These are phyloP conservation scores for Stenopsyche tienmushanensis DNA, from an alignment of 1,140 invertebrate genomes.

Conservation along the genomic window DNA sequence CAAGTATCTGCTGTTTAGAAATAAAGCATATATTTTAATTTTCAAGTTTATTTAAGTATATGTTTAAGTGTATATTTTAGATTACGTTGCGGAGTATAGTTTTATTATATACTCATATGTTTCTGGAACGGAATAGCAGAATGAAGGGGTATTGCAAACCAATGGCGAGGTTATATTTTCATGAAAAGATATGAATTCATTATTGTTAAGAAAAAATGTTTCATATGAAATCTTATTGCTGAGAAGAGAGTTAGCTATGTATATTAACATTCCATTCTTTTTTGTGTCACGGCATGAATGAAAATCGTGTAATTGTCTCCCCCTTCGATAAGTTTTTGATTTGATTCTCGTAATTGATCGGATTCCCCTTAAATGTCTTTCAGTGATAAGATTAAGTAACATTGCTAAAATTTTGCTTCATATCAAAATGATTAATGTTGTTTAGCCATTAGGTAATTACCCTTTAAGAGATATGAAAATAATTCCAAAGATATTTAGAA, in stretches of 20 bases:
- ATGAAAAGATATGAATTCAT: too few relatives aligned
- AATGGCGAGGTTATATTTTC: too few relatives aligned
- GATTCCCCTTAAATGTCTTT: too few relatives aligned
- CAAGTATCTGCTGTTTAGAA: slow-evolving; percentile 54
- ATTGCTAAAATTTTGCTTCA: background rate
- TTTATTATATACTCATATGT: background rate
- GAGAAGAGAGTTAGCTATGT: too few relatives aligned
- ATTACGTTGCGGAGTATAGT: background rate
- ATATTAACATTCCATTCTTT: background rate
- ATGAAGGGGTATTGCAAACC: too few relatives aligned
- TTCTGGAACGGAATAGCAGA: background rate
- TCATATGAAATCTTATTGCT: too few relatives aligned
- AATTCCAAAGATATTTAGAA: slow-evolving; percentile 40
- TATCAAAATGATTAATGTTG: background rate
- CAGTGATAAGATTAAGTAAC: background rate
- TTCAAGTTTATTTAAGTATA: background rate
- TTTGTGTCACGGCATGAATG: background rate
- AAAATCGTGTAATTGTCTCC: background rate
- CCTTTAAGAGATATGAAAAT: slow-evolving; percentile 30
- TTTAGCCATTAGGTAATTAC: background rate
- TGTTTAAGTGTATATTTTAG: slow-evolving; percentile 15
- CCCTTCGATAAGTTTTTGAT: background rate
- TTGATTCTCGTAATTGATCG: background rate
- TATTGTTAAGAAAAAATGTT: too few relatives aligned
- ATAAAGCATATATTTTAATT: background rate